phyloP scores from a whole-genome alignment of 2,797 vertebrate species.

The Erpetoichthys calabaricus region DNA sequence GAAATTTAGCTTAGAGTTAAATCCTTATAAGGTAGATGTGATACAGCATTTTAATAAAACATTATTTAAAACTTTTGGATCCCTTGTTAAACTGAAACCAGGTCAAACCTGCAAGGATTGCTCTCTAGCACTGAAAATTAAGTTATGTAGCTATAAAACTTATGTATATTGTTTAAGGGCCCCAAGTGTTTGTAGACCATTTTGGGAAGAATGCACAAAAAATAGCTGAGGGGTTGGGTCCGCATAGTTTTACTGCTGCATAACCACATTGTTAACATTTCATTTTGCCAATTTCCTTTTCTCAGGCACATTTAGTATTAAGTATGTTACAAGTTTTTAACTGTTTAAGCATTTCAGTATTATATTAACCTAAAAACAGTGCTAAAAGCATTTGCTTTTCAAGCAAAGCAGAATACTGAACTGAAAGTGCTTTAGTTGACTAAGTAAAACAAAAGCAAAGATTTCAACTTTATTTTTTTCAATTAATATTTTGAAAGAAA shows the following conservation, averaged over 20 bases:
- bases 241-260: constrained; percentile 17
- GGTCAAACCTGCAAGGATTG: constrained; percentile 12
- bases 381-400: too few species aligned
- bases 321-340: constrained; percentile 47
- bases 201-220: constrained; percentile 19
- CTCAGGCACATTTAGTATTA: constrained; percentile 15
- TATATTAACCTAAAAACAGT: too few species aligned
- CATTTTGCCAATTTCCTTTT: constrained; percentile 2
- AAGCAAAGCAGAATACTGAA: too few species aligned
- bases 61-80: constrained; percentile 20
- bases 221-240: constrained; percentile 8
- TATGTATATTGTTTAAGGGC: constrained; percentile 16
- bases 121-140: constrained; percentile 13
- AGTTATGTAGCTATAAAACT: constrained; percentile 14
- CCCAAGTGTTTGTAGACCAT: constrained; percentile 19
- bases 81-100: constrained; percentile 21
- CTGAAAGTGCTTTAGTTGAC: too few species aligned
- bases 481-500: too few species aligned
- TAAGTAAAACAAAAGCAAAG: too few species aligned
- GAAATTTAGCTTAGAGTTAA: constrained; percentile 15
- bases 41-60: constrained; percentile 26
- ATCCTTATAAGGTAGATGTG: constrained; percentile 15
- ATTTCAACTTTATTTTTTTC: too few species aligned
- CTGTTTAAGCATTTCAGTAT: too few species aligned
- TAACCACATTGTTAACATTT: constrained; percentile 18